phyloP scores from a whole-genome alignment of 2,888 invertebrate genomes.

The Himalopsyche japonica region DNA sequence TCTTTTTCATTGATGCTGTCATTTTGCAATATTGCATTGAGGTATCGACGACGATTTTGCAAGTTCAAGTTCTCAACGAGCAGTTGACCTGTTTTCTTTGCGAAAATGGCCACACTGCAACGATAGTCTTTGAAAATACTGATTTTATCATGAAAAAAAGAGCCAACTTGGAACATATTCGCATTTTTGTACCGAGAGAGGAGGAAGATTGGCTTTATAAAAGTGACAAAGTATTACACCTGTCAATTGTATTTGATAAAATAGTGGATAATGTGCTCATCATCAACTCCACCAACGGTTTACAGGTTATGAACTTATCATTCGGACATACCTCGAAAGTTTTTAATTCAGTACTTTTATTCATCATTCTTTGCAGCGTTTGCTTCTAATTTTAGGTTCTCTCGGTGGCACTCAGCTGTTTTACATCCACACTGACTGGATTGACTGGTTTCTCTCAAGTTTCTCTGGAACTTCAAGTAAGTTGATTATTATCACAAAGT shows the following conservation, averaged over 20 bases:
- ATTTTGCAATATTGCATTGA: neutral
- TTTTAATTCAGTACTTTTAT: neutral
- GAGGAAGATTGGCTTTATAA: neutral
- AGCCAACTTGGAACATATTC: neutral
- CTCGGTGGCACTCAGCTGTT: neutral
- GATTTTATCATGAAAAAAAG: neutral
- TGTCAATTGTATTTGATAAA: no score
- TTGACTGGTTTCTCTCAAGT: neutral
- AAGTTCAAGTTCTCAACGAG: neutral
- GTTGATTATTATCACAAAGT: no score
- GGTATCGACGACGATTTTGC: neutral
- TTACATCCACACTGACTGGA: neutral
- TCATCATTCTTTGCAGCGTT: neutral
- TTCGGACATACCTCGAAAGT: no score
- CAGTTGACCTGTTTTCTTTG: neutral
- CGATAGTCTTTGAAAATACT: neutral
- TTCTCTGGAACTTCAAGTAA: no score
- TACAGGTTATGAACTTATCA: no score
- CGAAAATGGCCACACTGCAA: neutral
- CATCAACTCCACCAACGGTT: no score
- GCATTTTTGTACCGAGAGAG: neutral
- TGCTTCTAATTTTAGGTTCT: neutral
- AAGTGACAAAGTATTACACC: no score
- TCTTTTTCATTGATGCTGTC: neutral
- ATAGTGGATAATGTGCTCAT: no score